phyloP scores from a whole-genome alignment of 2,113 vertebrate species.

The human region DNA sequence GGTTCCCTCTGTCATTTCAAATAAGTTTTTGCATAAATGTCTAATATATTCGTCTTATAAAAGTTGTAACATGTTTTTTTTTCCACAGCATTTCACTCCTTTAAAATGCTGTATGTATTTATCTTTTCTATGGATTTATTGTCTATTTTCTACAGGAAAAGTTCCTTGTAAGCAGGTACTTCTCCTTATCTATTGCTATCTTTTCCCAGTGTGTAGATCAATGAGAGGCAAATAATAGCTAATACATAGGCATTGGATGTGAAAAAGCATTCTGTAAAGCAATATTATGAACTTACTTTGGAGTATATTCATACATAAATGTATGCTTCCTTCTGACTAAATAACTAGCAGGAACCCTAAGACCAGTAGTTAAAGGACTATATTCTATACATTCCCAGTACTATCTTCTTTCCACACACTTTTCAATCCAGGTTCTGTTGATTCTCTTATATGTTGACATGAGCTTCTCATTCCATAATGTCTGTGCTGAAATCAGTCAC shows the following conservation, averaged over 20 bases:
- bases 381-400: neutral
- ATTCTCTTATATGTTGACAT: neutral
- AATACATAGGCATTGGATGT: neutral
- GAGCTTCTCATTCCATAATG: neutral
- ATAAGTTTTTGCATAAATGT: neutral
- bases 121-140: neutral
- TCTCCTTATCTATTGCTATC: neutral
- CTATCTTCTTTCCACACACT: neutral
- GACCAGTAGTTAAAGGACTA: neutral
- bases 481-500: neutral
- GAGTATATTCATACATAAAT: neutral
- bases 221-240: neutral
- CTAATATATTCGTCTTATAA: neutral
- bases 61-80: neutral
- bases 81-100: neutral
- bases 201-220: neutral
- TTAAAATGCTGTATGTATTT: neutral
- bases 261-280: neutral
- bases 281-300: neutral
- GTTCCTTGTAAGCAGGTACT: neutral
- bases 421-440: neutral
- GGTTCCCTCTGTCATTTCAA: neutral
- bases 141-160: neutral
- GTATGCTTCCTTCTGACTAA: neutral
- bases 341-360: neutral